Percentiles rank a stretch among this genome's conserved stretches.
Evolutionary conservation across 2,888 invertebrate genomes (phyloP).

Genomic region (Empis stercorea): DNA sequence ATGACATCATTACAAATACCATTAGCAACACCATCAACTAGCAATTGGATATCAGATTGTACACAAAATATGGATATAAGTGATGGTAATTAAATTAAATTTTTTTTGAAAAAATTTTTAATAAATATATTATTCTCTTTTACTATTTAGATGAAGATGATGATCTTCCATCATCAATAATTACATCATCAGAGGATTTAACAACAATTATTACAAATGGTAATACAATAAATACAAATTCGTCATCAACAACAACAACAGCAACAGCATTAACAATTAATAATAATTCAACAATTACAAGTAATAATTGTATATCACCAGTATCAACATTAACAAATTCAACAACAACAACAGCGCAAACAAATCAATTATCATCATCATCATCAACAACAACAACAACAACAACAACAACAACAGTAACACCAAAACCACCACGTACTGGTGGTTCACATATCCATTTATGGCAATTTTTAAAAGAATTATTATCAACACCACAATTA

Average conservation of each 20-base stretch:
- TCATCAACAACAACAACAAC: slow-evolving; percentile 14
- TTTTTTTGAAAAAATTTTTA: too few species aligned
- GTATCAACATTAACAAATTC: slow-evolving; percentile 21
- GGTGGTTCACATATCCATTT: slow-evolving; percentile 88
- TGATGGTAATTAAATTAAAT: slow-evolving; percentile 27
- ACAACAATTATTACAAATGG: slow-evolving; percentile 12
- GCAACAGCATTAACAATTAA: slow-evolving; percentile 8
- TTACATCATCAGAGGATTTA: slow-evolving; percentile 10
- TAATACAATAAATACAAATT: neutral
- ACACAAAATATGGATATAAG: slow-evolving; percentile 23
- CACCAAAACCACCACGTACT: slow-evolving; percentile 23
- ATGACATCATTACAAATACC: slow-evolving; percentile 21
- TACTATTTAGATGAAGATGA: slow-evolving; percentile 38
- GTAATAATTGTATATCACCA: slow-evolving; percentile 4
- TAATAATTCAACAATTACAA: slow-evolving; percentile 10
- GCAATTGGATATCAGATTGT: slow-evolving; percentile 20
- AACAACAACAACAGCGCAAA: slow-evolving; percentile 24
- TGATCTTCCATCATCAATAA: slow-evolving; percentile 19
- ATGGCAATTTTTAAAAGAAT: slow-evolving; percentile 97
- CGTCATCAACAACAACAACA: slow-evolving; percentile 11
- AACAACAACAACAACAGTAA: slow-evolving; percentile 27
- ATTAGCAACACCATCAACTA: slow-evolving; percentile 15
- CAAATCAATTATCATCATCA: slow-evolving; percentile 26
- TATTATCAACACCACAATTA: slow-evolving; percentile 73
- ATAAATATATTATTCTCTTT: neutral